Evolutionary conservation across 2,113 vertebrate species (phyloP).

Genomic region (Lagenorhynchus albirostris): DNA sequence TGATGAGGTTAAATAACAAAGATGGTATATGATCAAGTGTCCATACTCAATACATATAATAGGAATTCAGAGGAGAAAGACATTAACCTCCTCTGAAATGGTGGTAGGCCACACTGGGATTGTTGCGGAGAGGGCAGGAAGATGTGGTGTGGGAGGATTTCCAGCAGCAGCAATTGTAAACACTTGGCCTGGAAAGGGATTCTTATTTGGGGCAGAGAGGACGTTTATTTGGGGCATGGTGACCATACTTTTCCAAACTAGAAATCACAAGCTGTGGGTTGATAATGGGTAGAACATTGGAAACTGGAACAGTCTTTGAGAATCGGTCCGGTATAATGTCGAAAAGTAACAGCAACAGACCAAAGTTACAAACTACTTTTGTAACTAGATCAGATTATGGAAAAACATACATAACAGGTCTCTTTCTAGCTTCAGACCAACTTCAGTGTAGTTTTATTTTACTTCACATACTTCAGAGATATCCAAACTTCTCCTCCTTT

Average conservation of each 20-base stretch:
- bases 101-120: not conserved
- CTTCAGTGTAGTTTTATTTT: conserved; percentile 8
- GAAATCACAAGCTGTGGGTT: not conserved
- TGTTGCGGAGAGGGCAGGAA: not conserved
- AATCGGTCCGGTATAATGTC: not conserved
- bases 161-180: not conserved
- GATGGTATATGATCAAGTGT: not conserved
- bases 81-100: not conserved
- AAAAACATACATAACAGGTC: not conserved
- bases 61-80: not conserved
- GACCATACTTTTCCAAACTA: not conserved
- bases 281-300: not conserved
- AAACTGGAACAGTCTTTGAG: not conserved
- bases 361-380: not conserved
- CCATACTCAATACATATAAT: not conserved
- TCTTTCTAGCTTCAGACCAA: not conserved
- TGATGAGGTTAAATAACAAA: not conserved
- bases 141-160: not conserved
- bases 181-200: not conserved
- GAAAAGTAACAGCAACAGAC: not conserved
- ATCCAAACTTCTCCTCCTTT: not conserved
- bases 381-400: not conserved
- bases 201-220: not conserved
- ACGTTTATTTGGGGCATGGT: not conserved
- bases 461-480: not conserved